Base-by-base conservation (phyloP, 2,113 vertebrate genomes). In the Tautogolabrus adspersus region DNA sequence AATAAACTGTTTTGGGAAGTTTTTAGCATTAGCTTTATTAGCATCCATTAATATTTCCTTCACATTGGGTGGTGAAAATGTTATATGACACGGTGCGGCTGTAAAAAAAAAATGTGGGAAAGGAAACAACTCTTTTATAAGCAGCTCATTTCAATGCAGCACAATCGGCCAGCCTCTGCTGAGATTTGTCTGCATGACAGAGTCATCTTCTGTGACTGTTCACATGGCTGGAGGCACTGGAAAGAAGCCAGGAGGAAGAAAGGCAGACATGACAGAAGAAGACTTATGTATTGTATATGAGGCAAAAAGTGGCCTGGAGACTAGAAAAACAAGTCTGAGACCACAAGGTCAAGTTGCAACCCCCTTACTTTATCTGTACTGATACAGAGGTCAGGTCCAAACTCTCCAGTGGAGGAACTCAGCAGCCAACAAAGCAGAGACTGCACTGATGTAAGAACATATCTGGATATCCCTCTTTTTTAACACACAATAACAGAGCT, bases 311-410 rank as follows among this genome's bases (percentile, higher is more conserved):
- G 77, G 78, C 87, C 89, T 84, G 58, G 68, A 64, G 86, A 83
- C 87, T 82, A 87, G 60, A 77, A 88, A 90, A 91, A 87, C 79
- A 91, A 87, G 72, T 58, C 80, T 63, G 75, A 68, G 83, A 84
- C 76, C 83, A 87, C 42, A 84, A 82, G 89, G 88, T 84, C 82
- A 86, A 91, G 66, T 79, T 77, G 84, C 81, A 67, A 60, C 47
- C 37, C 54, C 58, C 30, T 62, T 69, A 69, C 51, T 73, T 23
- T 55, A 23, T 23, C 49, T 44, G 47, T 49, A 18, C 47, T 49
- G 47, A 15, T 12, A 47, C 60, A 26, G 42, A 70, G 61, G 59
- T 3, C 59, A 21, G 55, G 30, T 66, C 42, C 63, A 47, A 21
- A 46, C 30, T 6, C 6, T 58, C 3, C 56, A 54, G 15, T 40